phyloP scores from a whole-genome alignment of 2,113 vertebrate genomes.

The Pongo pygmaeus region DNA sequence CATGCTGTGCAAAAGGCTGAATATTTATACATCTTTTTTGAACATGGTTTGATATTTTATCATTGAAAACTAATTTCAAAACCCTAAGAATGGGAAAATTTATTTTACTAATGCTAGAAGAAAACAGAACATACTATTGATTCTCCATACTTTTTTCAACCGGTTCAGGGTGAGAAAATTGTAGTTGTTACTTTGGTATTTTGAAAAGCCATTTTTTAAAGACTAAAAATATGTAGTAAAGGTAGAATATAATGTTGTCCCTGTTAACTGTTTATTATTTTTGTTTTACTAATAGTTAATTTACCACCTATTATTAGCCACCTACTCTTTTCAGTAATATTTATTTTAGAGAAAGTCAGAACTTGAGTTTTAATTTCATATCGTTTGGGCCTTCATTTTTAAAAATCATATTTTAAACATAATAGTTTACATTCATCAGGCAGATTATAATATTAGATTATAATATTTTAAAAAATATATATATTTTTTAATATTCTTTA shows the following conservation, averaged over 20 bases:
- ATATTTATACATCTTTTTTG: constrained; percentile 82
- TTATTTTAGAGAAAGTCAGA: background rate
- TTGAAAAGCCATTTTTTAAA: background rate
- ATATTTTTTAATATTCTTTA: no score
- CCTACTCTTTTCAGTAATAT: background rate
- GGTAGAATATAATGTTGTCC: background rate
- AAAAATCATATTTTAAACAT: background rate
- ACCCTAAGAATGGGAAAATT: background rate
- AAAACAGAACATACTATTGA: background rate
- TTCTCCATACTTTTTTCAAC: background rate
- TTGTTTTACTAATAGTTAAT: background rate
- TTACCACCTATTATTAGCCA: background rate
- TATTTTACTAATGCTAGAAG: background rate
- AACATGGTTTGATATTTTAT: constrained; percentile 75
- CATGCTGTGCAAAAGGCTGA: constrained; percentile 80
- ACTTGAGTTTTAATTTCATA: background rate
- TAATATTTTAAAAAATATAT: no score
- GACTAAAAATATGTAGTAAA: background rate
- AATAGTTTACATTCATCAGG: background rate
- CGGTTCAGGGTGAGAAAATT: background rate
- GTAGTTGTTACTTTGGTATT: background rate
- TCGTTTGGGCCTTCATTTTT: background rate
- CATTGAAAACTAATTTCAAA: constrained; percentile 65
- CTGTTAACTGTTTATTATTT: background rate
- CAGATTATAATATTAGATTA: background rate